These are phyloP conservation scores for Seriola rivoliana DNA, from an alignment of 2,113 vertebrate genomes.

Conservation along the genomic window DNA sequence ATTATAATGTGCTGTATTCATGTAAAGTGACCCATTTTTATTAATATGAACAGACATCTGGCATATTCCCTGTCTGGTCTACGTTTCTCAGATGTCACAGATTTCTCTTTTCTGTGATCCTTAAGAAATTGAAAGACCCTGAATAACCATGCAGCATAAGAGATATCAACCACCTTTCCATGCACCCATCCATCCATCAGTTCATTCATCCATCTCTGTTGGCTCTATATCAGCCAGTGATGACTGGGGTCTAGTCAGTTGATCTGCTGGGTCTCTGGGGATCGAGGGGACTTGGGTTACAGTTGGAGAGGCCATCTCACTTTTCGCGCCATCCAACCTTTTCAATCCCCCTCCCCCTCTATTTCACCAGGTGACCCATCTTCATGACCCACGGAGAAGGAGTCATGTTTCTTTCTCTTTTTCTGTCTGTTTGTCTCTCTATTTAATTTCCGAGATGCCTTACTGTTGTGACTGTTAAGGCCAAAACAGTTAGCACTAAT, in stretches of 20 bases:
- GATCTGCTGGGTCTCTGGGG: constrained; percentile 73
- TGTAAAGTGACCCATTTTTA: too few relatives aligned
- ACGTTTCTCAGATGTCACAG: neutral
- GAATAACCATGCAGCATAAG: constrained; percentile 16
- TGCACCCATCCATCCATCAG: neutral
- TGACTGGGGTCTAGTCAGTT: constrained; percentile 82
- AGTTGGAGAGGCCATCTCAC: constrained; percentile 80
- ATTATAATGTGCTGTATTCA: neutral
- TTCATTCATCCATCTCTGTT: constrained; percentile 49
- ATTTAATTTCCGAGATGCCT: constrained; percentile 14
- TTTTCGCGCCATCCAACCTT: constrained; percentile 80
- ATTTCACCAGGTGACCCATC: constrained; percentile 82
- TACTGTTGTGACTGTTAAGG: neutral
- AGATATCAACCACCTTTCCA: constrained; percentile 10
- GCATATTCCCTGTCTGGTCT: neutral
- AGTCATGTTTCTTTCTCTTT: constrained; percentile 76
- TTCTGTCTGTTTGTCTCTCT: constrained; percentile 7
- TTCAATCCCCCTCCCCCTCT: constrained; percentile 70
- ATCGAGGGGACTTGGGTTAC: constrained; percentile 81
- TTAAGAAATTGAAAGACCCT: constrained; percentile 3
- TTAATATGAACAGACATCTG: too few relatives aligned
- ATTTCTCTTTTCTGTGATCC: neutral
- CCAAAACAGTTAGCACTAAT: neutral
- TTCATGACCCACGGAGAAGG: constrained; percentile 73
- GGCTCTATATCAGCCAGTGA: constrained; percentile 63